phyloP scores from a whole-genome alignment of 2,797 vertebrate genomes.

The Sebastes vulpes region DNA sequence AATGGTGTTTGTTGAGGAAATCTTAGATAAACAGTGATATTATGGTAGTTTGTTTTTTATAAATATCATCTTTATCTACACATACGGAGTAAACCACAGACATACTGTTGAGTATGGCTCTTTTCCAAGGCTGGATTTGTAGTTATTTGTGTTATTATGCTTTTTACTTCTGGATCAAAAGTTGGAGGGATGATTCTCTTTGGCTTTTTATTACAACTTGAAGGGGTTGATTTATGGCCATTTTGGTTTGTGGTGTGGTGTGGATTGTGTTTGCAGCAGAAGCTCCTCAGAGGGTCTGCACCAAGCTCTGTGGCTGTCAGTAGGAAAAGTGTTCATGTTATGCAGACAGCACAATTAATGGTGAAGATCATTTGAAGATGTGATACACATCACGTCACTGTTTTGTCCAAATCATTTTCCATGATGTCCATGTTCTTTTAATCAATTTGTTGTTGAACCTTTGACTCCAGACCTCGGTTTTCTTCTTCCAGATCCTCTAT shows the following conservation, averaged over 20 bases:
- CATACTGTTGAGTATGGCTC: background rate
- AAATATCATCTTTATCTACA: background rate
- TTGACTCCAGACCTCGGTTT: no score
- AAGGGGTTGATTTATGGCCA: background rate
- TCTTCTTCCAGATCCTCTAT: background rate
- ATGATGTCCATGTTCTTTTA: background rate
- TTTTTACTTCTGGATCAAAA: background rate
- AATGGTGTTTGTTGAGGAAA: background rate
- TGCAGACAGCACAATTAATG: background rate
- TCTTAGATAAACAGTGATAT: background rate
- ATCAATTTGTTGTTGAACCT: background rate
- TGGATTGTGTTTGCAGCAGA: background rate
- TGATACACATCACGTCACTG: background rate
- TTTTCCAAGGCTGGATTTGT: background rate
- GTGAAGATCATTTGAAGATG: background rate
- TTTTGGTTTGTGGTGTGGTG: background rate
- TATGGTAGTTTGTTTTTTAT: background rate
- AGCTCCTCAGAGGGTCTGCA: background rate
- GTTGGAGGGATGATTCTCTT: background rate
- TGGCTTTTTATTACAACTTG: background rate
- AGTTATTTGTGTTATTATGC: background rate
- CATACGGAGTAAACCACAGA: background rate
- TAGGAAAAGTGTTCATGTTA: background rate
- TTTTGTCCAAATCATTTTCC: background rate
- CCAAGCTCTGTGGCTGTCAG: background rate